Evolutionary conservation across 2,113 vertebrate species (phyloP), one percentile per base, ranked within the genome.

Genomic region (Pampusana beccarii): DNA sequence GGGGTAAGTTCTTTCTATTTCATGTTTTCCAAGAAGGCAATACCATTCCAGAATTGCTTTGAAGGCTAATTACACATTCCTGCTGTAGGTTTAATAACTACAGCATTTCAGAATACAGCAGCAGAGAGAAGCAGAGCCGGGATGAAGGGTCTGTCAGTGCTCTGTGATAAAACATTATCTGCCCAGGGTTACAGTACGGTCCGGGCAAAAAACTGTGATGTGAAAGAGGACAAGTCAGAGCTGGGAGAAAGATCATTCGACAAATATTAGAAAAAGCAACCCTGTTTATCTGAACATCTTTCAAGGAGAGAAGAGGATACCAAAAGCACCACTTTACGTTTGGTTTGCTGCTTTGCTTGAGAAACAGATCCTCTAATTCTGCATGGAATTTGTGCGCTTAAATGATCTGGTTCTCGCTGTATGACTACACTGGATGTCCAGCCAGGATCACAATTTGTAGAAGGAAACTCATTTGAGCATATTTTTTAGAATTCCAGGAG

Each of bases 31-130:
- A 93, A 48, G 48, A 67, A 92, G 53, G 65, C 58, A 77, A 51
- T 83, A 67, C 77, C 46, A 93, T 87, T 95, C 72, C 70, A 91
- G 83, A 82, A 79, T 81, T 89, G 80, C 36, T 91, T 34, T 70
- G 69, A 66, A 91, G 54, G 80, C 38, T 95, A 92, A 96, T 57
- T 94, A 48, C 31, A 31, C 69, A 74, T 92, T 95, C 83, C 72
- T 33, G 21, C 46, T 56, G 69, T 88, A 86, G 78, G 54, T 93
- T 81, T 92, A 61, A 72, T 38, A 92, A 16, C 62, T 74, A 69
- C 15, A 80, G 71, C 40, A 12, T 93, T 94, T 95, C 90, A 71
- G 85, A 93, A 88, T 17, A 80, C 62, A 75, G 62, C 67, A 80
- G 85, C 92, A 82, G 48, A 54, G 48, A 79, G 3, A 72, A 88